Conservation (phyloP, 1,140 invertebrate genomes). For the Heliconius congener region DNA sequence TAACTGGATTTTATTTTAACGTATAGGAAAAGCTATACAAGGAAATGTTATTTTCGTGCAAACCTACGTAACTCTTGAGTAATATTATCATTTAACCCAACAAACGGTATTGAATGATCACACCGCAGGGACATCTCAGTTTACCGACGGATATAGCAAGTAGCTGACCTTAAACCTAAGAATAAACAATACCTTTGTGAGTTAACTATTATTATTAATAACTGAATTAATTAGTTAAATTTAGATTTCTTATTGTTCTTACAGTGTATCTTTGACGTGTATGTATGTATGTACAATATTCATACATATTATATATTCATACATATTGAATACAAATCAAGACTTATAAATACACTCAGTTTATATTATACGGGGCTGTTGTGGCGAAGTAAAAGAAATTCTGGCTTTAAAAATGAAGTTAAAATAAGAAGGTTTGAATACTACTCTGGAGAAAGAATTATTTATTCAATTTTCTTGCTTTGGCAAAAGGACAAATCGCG, state of each 20-base stretch:
- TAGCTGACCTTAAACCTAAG: conserved; percentile 29
- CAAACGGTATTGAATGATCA: conserved; percentile 55
- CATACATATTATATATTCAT: too few species aligned
- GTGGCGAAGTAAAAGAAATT: too few species aligned
- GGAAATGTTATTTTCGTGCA: not conserved
- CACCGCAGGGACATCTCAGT: conserved; percentile 59
- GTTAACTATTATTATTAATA: not conserved
- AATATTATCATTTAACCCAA: conserved; percentile 33
- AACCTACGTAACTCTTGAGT: not conserved
- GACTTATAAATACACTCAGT: too few species aligned
- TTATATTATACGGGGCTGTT: too few species aligned
- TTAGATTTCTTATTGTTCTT: not conserved
- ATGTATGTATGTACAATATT: too few species aligned
- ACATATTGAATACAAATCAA: too few species aligned
- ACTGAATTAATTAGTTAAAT: not conserved
- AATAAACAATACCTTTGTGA: conserved; percentile 14
- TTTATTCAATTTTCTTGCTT: too few species aligned
- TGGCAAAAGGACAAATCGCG: too few species aligned
- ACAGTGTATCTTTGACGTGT: not conserved
- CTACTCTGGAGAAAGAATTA: too few species aligned
- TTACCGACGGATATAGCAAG: conserved; percentile 44
- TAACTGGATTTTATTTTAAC: too few species aligned
- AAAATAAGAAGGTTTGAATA: too few species aligned
- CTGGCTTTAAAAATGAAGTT: too few species aligned
- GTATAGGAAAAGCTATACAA: not conserved